phyloP scores from a whole-genome alignment of 2,113 vertebrate genomes.

The Corydoras sp. region DNA sequence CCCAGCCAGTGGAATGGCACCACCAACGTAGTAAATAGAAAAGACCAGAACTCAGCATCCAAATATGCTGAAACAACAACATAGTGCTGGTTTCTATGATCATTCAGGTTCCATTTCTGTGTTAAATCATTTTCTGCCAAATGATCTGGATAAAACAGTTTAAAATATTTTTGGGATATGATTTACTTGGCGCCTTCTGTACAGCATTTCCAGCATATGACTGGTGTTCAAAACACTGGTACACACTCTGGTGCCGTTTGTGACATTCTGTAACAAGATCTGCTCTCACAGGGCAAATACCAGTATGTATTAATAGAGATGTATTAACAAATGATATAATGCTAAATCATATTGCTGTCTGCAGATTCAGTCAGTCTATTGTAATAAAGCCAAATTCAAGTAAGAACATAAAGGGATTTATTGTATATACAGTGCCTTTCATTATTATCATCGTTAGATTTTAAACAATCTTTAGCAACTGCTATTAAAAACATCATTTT shows the following conservation, averaged over 20 bases:
- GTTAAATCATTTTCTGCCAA: neutral
- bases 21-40: conserved; percentile 10
- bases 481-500: neutral
- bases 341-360: neutral
- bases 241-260: conserved; percentile 34
- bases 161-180: no score
- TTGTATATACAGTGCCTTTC: no score
- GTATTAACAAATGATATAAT: neutral
- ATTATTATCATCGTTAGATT: no score
- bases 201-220: conserved; percentile 22
- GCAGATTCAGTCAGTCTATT: neutral
- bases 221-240: conserved; percentile 41
- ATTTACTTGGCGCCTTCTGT: no score
- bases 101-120: no score
- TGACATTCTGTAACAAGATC: conserved; percentile 31
- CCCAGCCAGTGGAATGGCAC: neutral
- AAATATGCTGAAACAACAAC: neutral
- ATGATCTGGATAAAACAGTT: neutral
- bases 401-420: neutral
- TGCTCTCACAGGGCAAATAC: conserved; percentile 25
- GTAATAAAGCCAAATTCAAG: neutral
- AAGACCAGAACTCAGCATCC: neutral
- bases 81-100: neutral
- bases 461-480: no score
- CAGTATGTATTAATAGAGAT: conserved; percentile 39